These are phyloP conservation scores for Drosophila antonietae DNA, from an alignment of 2,888 invertebrate genomes.

Conservation along the genomic window DNA sequence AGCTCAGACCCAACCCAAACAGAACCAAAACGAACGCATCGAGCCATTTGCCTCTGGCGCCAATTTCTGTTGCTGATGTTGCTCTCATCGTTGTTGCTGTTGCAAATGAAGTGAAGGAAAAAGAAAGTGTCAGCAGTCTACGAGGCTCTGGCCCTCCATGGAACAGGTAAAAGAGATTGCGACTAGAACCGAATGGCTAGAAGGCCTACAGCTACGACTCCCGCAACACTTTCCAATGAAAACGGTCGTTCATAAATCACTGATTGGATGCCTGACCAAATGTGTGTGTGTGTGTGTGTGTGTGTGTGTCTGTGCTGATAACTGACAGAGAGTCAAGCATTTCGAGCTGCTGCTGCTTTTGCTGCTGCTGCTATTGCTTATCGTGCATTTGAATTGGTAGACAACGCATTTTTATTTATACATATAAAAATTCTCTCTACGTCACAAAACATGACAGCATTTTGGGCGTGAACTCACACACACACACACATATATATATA, in stretches of 20 bases:
- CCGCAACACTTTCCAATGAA: conserved; percentile 60
- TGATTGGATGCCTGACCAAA: conserved; percentile 46
- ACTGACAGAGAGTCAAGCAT: conserved; percentile 56
- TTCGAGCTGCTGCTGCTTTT: conserved; percentile 38
- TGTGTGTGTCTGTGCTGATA: conserved; percentile 56
- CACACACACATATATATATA: conserved; percentile 9
- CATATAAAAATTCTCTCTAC: conserved; percentile 57
- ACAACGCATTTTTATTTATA: conserved; percentile 61
- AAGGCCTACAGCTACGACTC: conserved; percentile 24
- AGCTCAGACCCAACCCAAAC: conserved; percentile 54
- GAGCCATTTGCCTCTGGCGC: conserved; percentile 44
- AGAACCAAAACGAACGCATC: conserved; percentile 12
- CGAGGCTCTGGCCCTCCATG: conserved; percentile 14
- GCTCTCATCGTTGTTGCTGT: conserved; percentile 15
- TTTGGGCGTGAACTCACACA: conserved; percentile 70
- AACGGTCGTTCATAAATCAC: conserved; percentile 66
- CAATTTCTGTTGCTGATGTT: conserved; percentile 33
- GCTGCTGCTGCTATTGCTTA: conserved; percentile 57
- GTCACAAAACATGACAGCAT: conserved; percentile 74
- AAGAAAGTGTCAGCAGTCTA: conserved; percentile 63
- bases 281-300: conserved; percentile 14
- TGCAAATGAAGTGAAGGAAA: conserved; percentile 59
- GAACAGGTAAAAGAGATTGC: conserved; percentile 42
- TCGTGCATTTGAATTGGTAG: conserved; percentile 75
- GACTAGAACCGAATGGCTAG: conserved; percentile 29